Percentiles rank a stretch among this genome's conserved stretches.
Conservation (phyloP, 2,113 vertebrate genomes). For the Cygnus buccinator region DNA sequence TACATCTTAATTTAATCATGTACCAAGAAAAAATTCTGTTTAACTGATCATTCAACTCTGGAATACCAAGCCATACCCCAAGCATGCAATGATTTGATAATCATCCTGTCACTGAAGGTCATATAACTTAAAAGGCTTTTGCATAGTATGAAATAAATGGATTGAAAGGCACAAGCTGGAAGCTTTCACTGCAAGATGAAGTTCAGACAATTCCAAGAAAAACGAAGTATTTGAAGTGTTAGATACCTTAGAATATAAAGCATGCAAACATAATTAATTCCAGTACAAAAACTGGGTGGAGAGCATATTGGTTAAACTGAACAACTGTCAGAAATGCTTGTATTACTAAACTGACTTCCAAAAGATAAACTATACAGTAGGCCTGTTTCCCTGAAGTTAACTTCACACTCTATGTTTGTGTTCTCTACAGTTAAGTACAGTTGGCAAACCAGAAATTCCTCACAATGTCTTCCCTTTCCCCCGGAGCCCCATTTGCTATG, state of each 20-base stretch:
- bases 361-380: neutral
- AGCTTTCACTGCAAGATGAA: neutral
- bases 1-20: neutral
- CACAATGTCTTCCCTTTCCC: neutral
- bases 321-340: neutral
- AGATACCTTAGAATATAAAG: neutral
- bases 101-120: neutral
- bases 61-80: neutral
- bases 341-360: neutral
- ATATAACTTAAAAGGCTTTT: neutral
- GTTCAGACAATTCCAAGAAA: neutral
- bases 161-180: neutral
- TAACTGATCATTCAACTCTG: neutral
- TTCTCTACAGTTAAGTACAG: neutral
- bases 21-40: neutral
- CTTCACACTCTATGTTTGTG: neutral
- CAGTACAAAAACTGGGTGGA: neutral
- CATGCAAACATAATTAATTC: neutral
- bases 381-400: neutral
- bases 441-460: neutral
- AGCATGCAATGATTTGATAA: neutral
- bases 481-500: neutral
- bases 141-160: neutral
- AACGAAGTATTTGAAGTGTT: neutral
- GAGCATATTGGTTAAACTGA: neutral